Conservation (phyloP, 92 coral and sea anemone species). For the Parazoanthus darwini region DNA sequence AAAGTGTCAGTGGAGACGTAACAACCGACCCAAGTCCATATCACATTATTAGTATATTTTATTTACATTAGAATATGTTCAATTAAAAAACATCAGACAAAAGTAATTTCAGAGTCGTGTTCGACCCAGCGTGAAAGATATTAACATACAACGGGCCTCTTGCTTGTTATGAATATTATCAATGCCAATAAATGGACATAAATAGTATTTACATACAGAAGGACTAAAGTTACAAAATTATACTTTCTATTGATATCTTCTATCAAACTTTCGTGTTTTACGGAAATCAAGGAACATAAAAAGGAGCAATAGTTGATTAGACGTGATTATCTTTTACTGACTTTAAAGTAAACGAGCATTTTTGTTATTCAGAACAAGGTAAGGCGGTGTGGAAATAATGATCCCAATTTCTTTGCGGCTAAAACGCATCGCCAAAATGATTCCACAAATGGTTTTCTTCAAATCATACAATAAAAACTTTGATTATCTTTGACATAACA, state of each 20-base stretch:
- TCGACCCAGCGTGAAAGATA: slow-evolving; percentile 10
- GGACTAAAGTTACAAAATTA: background rate
- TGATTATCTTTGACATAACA: slow-evolving; percentile 7
- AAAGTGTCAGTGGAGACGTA: background rate
- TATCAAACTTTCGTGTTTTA: background rate
- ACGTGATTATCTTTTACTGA: slow-evolving; percentile 1
- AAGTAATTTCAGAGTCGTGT: slow-evolving; percentile 10
- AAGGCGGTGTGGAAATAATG: background rate
- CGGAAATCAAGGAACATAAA: background rate
- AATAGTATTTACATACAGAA: background rate
- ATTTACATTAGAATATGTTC: slow-evolving; percentile 43
- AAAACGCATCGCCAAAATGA: background rate
- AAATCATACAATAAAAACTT: background rate
- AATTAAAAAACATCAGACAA: slow-evolving; percentile 27
- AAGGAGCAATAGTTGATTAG: background rate
- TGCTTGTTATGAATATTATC: background rate
- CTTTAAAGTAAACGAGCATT: background rate
- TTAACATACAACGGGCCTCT: background rate
- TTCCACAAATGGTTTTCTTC: slow-evolving; percentile 7
- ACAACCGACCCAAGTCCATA: background rate
- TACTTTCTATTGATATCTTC: background rate
- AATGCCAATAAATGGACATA: background rate
- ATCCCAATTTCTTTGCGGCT: background rate
- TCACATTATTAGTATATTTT: slow-evolving; percentile 7
- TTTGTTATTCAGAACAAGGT: background rate